These are phyloP conservation scores for Cricetomys ansorgei DNA, from an alignment of 2,113 vertebrate species.

Conservation along the genomic window DNA sequence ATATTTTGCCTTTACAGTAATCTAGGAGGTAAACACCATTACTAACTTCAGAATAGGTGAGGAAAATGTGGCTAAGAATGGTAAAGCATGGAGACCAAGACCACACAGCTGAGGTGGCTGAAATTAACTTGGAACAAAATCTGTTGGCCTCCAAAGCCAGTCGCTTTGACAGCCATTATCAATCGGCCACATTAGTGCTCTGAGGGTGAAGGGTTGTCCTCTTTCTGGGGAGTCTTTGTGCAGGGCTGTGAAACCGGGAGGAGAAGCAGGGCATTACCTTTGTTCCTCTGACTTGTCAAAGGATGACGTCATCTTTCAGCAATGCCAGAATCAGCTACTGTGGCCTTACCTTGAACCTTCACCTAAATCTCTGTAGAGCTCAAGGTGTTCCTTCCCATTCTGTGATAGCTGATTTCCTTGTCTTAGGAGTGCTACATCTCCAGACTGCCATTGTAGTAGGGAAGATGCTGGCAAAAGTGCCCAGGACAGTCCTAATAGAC, in stretches of 20 bases:
- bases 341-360: not conserved
- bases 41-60: not conserved
- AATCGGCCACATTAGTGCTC: not conserved
- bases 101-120: not conserved
- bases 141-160: not conserved
- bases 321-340: not conserved
- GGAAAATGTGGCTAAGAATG: not conserved
- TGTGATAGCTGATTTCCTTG: not conserved
- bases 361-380: not conserved
- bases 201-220: not conserved
- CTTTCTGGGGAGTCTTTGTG: not conserved
- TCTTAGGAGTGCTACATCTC: not conserved
- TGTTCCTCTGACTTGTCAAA: not conserved
- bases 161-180: not conserved
- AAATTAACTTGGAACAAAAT: not conserved
- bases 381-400: not conserved
- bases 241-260: not conserved
- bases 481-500: not conserved
- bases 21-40: not conserved
- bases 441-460: not conserved
- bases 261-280: not conserved
- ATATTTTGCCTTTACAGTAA: not conserved
- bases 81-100: not conserved
- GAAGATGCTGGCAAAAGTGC: not conserved
- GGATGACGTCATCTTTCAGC: not conserved